Evolutionary conservation across 2,797 vertebrate genomes (phyloP).

Genomic region (Otolemur crassicaudatus): DNA sequence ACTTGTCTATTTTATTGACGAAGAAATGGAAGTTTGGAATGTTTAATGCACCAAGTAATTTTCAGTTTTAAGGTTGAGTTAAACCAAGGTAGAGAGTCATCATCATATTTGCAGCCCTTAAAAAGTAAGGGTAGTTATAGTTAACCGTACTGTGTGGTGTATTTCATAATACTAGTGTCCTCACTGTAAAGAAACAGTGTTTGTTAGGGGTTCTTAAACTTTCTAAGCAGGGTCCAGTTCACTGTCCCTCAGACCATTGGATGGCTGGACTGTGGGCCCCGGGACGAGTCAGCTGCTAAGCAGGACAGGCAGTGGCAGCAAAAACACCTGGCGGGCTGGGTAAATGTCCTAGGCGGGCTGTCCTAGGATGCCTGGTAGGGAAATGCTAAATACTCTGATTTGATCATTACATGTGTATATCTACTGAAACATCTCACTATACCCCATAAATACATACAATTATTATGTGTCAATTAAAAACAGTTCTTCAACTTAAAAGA

Average conservation of each 20-base stretch:
- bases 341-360: too few species aligned
- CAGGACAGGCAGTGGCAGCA: too few species aligned
- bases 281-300: too few species aligned
- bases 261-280: too few species aligned
- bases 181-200: neutral
- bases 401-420: neutral
- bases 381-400: neutral
- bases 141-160: neutral
- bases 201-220: neutral
- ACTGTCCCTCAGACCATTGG: too few species aligned
- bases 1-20: neutral
- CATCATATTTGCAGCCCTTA: neutral
- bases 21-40: neutral
- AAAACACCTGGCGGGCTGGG: too few species aligned
- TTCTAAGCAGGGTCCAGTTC: too few species aligned
- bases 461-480: neutral
- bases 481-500: neutral
- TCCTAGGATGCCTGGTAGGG: neutral
- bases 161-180: neutral
- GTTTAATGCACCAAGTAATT: neutral
- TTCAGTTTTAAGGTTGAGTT: neutral
- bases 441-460: neutral
- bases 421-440: neutral
- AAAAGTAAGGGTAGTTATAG: neutral
- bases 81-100: neutral